Percentiles rank a stretch among this genome's conserved stretches.
Conservation (phyloP, 2,113 vertebrate genomes). For the Tiliqua scincoides region DNA sequence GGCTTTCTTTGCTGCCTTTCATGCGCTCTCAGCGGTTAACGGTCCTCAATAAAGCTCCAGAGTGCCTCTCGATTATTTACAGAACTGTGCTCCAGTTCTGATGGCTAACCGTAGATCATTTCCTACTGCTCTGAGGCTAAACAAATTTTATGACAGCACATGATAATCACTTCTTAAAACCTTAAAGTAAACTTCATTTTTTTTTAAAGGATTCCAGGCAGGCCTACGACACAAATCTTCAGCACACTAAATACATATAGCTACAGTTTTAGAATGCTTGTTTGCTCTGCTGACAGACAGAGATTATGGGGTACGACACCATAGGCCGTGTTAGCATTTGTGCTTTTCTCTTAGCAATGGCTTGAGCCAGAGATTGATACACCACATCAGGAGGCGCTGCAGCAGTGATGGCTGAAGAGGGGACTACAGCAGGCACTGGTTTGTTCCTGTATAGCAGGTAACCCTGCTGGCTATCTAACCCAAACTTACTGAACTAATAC, state of each 20-base stretch:
- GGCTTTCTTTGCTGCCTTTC: constrained; percentile 2
- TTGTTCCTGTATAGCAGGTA: not conserved
- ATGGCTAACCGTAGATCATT: not conserved
- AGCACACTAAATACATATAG: not conserved
- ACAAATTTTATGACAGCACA: constrained; percentile 32
- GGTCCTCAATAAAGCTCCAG: not conserved
- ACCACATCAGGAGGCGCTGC: no score
- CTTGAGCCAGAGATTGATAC: not conserved
- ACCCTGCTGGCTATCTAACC: not conserved
- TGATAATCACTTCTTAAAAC: constrained; percentile 36
- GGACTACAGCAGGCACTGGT: not conserved
- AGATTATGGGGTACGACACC: constrained; percentile 3
- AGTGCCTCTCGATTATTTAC: constrained; percentile 19
- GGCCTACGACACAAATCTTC: constrained; percentile 15
- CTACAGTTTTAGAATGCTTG: constrained; percentile 24
- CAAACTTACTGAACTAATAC: no score
- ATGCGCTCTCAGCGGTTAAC: not conserved
- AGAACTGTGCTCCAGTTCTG: constrained; percentile 28
- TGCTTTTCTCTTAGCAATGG: not conserved
- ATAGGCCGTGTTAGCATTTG: not conserved
- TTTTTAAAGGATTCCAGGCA: constrained; percentile 35
- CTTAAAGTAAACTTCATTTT: constrained; percentile 43
- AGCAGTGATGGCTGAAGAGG: not conserved
- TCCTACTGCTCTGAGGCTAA: constrained; percentile 28
- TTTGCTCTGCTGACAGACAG: constrained; percentile 34